These are phyloP conservation scores for Cephus sareptanus DNA, from an alignment of 2,888 invertebrate genomes.

Conservation along the genomic window DNA sequence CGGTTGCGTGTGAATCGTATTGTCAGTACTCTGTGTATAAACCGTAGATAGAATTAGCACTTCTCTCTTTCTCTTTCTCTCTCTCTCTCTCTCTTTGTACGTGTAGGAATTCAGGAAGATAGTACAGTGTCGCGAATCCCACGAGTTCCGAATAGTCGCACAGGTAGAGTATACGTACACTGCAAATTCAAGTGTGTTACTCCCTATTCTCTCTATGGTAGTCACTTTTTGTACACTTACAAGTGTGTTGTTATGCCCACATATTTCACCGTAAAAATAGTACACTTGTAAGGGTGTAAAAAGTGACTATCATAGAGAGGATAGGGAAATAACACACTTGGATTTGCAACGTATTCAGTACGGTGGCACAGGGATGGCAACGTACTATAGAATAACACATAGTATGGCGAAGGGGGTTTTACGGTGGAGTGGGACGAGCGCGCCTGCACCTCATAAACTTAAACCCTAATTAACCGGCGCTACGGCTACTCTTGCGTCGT, in stretches of 20 bases:
- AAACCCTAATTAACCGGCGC: conserved; percentile 67
- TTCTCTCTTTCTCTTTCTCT: neutral
- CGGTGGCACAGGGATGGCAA: neutral
- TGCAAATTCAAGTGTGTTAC: too few relatives aligned
- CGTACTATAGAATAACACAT: conserved; percentile 13
- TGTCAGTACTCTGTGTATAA: conserved; percentile 15
- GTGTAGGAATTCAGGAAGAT: neutral
- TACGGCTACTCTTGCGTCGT: conserved; percentile 64
- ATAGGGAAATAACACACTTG: too few relatives aligned
- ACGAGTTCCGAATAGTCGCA: neutral
- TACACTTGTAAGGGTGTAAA: too few relatives aligned
- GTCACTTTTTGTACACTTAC: too few relatives aligned
- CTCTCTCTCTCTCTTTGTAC: neutral
- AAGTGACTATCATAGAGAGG: too few relatives aligned
- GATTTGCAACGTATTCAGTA: neutral
- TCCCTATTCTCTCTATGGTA: too few relatives aligned
- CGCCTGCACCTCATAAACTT: conserved; percentile 67
- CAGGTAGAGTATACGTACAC: neutral
- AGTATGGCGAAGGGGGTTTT: conserved; percentile 26
- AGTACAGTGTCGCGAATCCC: neutral
- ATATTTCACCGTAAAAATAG: too few relatives aligned
- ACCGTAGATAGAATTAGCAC: neutral
- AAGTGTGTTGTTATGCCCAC: too few relatives aligned
- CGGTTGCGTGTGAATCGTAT: conserved; percentile 55
- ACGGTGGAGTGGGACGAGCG: conserved; percentile 53